These are phyloP conservation scores for Corythornis cristatus DNA, from an alignment of 2,113 vertebrate species.

Conservation along the genomic window DNA sequence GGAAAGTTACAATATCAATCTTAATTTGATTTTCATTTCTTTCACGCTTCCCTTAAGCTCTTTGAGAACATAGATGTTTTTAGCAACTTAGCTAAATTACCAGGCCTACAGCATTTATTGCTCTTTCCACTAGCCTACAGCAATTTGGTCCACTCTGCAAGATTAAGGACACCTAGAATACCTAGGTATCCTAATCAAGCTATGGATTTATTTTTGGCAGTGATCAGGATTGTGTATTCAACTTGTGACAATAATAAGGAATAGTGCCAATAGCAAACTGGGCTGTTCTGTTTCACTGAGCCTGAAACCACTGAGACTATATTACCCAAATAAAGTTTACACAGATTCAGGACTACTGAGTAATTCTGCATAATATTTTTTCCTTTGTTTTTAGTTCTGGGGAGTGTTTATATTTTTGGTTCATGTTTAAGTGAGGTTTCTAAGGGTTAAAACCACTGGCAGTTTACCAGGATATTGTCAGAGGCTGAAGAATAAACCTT, in stretches of 20 bases:
- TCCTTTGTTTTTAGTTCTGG: background rate
- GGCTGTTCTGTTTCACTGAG: background rate
- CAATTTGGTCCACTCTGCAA: background rate
- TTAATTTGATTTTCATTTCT: background rate
- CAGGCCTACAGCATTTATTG: background rate
- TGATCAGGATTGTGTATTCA: background rate
- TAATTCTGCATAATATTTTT: background rate
- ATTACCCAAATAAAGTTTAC: background rate
- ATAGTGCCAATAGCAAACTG: background rate
- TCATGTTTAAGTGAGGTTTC: background rate
- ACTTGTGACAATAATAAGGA: background rate
- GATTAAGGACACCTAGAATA: background rate
- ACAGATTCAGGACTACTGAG: background rate
- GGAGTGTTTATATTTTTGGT: background rate
- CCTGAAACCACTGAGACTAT: background rate
- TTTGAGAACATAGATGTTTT: background rate
- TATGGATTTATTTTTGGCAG: background rate
- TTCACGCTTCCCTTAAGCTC: background rate
- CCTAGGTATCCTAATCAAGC: background rate
- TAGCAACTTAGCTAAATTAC: background rate
- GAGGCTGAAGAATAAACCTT: slow-evolving; percentile 1
- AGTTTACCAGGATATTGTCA: background rate
- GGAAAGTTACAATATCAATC: background rate
- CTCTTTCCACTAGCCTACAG: background rate
- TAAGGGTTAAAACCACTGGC: background rate